Conservation (phyloP, 2,888 invertebrate species). For the Matsumyia berberina region DNA sequence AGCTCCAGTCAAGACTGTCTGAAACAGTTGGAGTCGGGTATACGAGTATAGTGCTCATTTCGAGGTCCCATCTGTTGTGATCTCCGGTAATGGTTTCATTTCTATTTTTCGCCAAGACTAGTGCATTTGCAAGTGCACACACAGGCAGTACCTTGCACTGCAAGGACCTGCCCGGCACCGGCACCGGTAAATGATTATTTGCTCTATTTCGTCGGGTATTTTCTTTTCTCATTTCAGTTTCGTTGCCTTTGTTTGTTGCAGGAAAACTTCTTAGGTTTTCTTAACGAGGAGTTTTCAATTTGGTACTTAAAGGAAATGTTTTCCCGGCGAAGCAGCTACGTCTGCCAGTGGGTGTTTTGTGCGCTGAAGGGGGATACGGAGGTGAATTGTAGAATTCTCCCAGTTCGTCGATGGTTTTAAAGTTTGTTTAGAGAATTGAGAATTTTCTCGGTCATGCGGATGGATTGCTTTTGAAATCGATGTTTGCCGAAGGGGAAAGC, state of each 20-base stretch:
- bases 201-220: conserved; percentile 69
- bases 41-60: conserved; percentile 41
- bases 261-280: conserved; percentile 19
- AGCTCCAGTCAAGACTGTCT: neutral
- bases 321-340: conserved; percentile 22
- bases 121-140: conserved; percentile 17
- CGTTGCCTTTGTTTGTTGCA: conserved; percentile 48
- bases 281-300: conserved; percentile 62
- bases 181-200: conserved; percentile 66
- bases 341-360: neutral
- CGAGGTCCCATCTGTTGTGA: conserved; percentile 63
- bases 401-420: conserved; percentile 21
- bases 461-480: conserved; percentile 39
- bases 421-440: conserved; percentile 56
- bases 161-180: conserved; percentile 28
- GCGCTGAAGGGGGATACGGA: neutral
- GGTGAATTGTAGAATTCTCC: conserved; percentile 8
- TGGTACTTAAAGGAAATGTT: conserved; percentile 50
- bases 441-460: conserved; percentile 46
- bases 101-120: conserved; percentile 20
- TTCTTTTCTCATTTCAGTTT: conserved; percentile 61
- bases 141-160: conserved; percentile 13
- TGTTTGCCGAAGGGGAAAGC: conserved; percentile 10
- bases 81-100: conserved; percentile 58
- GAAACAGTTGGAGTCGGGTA: neutral